Percentiles rank a stretch among this genome's conserved stretches.
Conservation (phyloP, 2,888 invertebrate species). For the Embidobia sp. region DNA sequence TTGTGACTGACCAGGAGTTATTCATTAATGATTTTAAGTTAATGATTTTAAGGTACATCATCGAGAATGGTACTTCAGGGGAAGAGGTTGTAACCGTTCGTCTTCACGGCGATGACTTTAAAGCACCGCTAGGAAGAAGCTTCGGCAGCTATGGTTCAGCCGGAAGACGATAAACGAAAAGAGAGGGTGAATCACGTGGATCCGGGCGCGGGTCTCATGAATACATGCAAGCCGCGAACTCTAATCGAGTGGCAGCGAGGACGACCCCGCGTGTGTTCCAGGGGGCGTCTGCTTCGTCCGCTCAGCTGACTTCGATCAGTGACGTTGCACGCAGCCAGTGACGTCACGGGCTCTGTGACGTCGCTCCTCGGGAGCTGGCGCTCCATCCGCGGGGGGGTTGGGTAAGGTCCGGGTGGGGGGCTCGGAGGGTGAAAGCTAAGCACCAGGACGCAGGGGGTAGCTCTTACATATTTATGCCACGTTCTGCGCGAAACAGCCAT, state of each 20-base stretch:
- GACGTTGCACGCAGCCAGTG: slow-evolving; percentile 76
- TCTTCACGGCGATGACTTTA: too few species aligned
- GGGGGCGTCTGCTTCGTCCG: slow-evolving; percentile 68
- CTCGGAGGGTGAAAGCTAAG: slow-evolving; percentile 69
- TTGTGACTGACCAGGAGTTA: too few species aligned
- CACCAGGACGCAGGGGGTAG: slow-evolving; percentile 73
- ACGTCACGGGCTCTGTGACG: slow-evolving; percentile 76
- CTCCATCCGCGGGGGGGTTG: slow-evolving; percentile 70
- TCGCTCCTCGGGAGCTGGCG: too few species aligned
- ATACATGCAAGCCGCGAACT: slow-evolving; percentile 75
- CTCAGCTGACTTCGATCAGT: slow-evolving; percentile 81
- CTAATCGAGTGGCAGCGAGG: slow-evolving; percentile 65
- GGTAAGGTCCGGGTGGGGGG: slow-evolving; percentile 72
- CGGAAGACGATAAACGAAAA: slow-evolving; percentile 45
- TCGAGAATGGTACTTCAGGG: too few species aligned
- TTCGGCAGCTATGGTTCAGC: too few species aligned
- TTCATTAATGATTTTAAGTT: too few species aligned
- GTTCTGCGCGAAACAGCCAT: slow-evolving; percentile 78
- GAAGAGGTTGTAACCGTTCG: too few species aligned
- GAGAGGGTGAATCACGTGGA: slow-evolving; percentile 57
- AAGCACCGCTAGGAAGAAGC: not conserved
- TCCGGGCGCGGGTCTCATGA: slow-evolving; percentile 70
- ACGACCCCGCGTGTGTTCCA: slow-evolving; percentile 67
- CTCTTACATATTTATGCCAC: slow-evolving; percentile 81
- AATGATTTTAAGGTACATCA: too few species aligned